Evolutionary conservation across 1,140 invertebrate genomes (phyloP), one percentile per base, ranked within the genome.

Genomic region (Trinorchestia longiramus): DNA sequence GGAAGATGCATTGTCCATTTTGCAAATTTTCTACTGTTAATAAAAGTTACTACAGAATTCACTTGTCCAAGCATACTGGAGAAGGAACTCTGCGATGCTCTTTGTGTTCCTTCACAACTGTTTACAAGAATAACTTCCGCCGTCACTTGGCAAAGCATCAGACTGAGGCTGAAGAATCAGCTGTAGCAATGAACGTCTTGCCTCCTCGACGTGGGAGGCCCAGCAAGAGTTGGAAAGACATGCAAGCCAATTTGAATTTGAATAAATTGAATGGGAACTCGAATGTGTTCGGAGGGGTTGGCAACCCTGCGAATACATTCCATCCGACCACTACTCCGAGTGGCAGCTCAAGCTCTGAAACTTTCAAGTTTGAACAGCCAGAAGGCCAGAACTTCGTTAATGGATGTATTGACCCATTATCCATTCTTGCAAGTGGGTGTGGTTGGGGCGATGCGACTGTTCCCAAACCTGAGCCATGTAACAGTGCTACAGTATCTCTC

Each of bases 11-110:
- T 45, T 94, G 92, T 47, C 92, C 92, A 6, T 94, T 94, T 47
- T 94, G 92, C 44, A 94, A 94, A 45, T 94, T 94, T 45, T 94
- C 92, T 47, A 94, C 92, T 43, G 92, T 94, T 8, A 94, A 94
- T 47, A 94, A 94, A 94, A 94, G 92, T 94, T 94, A 94, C 43
- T 94, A 94, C 92, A 43, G 92, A 47, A 94, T 94, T 43, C 92
- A 94, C 44, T 45, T 94, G 44, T 94, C 92, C 11, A 94, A 94
- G 92, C 92, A 94, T 40, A 94, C 92, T 94, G 92, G 92, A 1
- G 92, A 94, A 94, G 92, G 92, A 44, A 94, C 92, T 47, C 92
- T 94, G 40, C 43, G 92, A 3, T 94, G 92, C 41, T 94, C 92
- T 47, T 47, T 94, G 40, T 94, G 92, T 45, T 94, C 92, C 92